Base-by-base conservation (phyloP, 2,113 vertebrate species). In the Tapirus terrestris region DNA sequence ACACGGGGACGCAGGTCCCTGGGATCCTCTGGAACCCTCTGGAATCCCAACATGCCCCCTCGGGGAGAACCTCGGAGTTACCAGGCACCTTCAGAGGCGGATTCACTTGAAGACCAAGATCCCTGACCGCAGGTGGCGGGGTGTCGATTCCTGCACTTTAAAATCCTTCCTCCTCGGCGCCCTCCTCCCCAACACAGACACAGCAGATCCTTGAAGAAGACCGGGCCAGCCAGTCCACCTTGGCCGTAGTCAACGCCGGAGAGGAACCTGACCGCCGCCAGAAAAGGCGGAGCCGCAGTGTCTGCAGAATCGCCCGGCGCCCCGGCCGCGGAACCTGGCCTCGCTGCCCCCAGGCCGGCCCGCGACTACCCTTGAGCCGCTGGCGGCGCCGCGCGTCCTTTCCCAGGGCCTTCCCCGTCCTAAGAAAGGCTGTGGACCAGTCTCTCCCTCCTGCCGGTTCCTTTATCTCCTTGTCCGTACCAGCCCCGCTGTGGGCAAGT, bases 71-170 rank as follows among this genome's bases (percentile, higher is more conserved):
- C 5, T 45, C 6, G 16, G 48, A 31, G 60, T n/a, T 39, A 21
- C 63, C 17, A 63, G 65, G 4, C 25, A 23, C 45, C 5, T 58
- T 27, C 45, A n/a, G 25, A 23, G 11, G 51, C 4, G 2, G 39
- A 61, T 33, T 75, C 84, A 10, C 70, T 1, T 39, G 23, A 53
- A 43, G 23, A 45, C 72, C 12, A 27, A 16, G 79, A 33, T 27
- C 51, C 18, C 21, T 0, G 1, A 53, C 0, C 4, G 23, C 63
- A 45, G 51, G 29, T 76, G 9, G 5, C 8, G n/a, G 36, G 58
- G n/a, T 2, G 13, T 21, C 17, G 6, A 2, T 8, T 3, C 6
- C 23, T 1, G 7, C 20, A 27, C n/a, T 20, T 12, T 1, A 48
- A 10, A 60, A 25, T 9, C 12, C 60, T 43, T 43, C 21, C 81